Evolutionary conservation across 2,797 vertebrate genomes (phyloP), one percentile per base, ranked within the genome.

Genomic region (Melanotaenia parkinsoni): DNA sequence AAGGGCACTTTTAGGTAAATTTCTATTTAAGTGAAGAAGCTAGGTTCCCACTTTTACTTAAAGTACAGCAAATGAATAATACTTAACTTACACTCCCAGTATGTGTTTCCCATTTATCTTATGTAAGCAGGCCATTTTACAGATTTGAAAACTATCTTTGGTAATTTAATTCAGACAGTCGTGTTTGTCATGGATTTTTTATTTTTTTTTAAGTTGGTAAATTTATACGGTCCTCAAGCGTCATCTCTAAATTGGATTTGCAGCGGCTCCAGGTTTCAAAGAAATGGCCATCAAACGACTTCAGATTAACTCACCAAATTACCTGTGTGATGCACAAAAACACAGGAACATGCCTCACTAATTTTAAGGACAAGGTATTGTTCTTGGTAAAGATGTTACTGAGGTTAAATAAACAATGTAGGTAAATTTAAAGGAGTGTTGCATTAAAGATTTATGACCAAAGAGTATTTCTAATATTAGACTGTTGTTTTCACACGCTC

Each of bases 1-100:
- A 99, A 99, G 89, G 98, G 98, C 35, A 97, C 97, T 68, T 99
- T 97, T 95, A 99, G 98, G 98, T 99, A 92, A 76, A 62, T 24
- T 58, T 14, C 32, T 43, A 20, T 53, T 60, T 51, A 67, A 2
- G 11, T 3, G 4, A 40, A 13, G 12, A 40, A 40, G 38, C 13
- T 13, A 40, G 13, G 38, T 40, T 40, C 38, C 12, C 13, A 13
- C 38, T 40, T 1, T 40, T 13, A 14, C 38, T 14, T 40, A 4
- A 40, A 40, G 12, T 40, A 40, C 14, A 1, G 38, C 38, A 40
- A 37, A 37, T 37, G 10, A 37, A 12, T 8, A 37, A 10, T 37
- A 37, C 14, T 14, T 40, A 14, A 16, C 38, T 2, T 40, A 16
- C 43, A 20, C 43, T 47, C 5, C 5, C 16, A 7, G 3, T 47